Conservation (phyloP, 2,113 vertebrate species). For the Elachura formosa region DNA sequence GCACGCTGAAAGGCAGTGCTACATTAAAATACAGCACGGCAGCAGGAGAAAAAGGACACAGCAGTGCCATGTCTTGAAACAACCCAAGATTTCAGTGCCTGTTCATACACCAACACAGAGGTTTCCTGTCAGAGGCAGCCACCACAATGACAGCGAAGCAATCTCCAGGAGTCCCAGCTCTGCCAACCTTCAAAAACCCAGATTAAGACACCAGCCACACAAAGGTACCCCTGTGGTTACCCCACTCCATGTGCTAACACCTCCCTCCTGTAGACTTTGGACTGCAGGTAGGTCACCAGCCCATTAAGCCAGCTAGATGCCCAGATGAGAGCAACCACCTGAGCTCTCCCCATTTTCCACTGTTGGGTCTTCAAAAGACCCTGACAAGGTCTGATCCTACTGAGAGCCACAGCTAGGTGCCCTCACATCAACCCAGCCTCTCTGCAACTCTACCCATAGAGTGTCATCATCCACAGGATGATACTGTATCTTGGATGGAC, state of each 20-base stretch:
- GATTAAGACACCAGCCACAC: neutral
- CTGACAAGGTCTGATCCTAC: neutral
- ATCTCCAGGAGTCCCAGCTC: neutral
- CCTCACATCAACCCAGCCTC: neutral
- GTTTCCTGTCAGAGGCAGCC: neutral
- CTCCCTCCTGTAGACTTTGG: neutral
- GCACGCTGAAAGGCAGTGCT: neutral
- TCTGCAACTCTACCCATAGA: neutral
- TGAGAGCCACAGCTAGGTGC: rapidly evolving
- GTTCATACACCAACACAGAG: neutral
- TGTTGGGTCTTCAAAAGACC: neutral
- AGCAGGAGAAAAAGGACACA: neutral
- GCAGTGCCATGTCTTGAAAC: neutral
- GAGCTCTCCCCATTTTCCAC: neutral
- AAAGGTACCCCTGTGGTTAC: neutral
- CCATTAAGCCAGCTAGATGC: neutral
- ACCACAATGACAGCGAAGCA: rapidly evolving
- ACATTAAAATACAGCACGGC: neutral
- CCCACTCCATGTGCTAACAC: neutral
- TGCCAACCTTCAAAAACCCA: rapidly evolving
- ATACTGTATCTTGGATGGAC: too few relatives aligned
- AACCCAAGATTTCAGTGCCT: rapidly evolving
- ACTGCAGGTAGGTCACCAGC: rapidly evolving
- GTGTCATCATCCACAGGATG: neutral
- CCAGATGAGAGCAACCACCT: rapidly evolving